These are phyloP conservation scores for Oreonectes daqikongensis DNA, from an alignment of 2,797 vertebrate genomes.

Conservation along the genomic window DNA sequence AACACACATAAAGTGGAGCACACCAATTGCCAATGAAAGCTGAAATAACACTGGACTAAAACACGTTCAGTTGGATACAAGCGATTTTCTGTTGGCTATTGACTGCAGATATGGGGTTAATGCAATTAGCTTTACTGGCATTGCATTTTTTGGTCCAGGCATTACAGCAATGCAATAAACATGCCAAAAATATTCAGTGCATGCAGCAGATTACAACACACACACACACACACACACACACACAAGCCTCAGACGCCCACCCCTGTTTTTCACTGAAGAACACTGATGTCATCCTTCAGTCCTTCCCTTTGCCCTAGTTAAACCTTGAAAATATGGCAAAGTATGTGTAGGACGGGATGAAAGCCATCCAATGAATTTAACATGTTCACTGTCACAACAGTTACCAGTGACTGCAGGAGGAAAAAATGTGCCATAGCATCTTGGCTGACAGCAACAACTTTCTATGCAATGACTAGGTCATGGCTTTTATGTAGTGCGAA, in stretches of 20 bases:
- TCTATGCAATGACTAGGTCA: not conserved
- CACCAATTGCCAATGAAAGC: not conserved
- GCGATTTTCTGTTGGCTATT: not conserved
- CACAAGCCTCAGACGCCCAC: constrained; percentile 14
- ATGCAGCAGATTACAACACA: constrained; percentile 45
- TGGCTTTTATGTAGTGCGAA: too few relatives aligned
- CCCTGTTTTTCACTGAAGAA: constrained; percentile 35
- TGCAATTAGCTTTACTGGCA: not conserved
- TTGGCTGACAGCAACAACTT: not conserved
- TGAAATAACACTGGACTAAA: constrained; percentile 12
- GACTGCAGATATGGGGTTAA: not conserved
- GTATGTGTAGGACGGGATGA: constrained; percentile 12
- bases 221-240: constrained; percentile 17
- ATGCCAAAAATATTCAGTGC: constrained; percentile 42
- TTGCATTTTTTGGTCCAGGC: not conserved
- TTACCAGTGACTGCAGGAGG: not conserved
- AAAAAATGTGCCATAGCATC: not conserved
- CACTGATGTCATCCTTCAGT: constrained; percentile 57
- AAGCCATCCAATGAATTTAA: not conserved
- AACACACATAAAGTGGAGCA: constrained; percentile 41
- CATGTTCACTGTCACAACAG: not conserved
- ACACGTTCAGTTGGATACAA: not conserved
- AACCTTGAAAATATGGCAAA: constrained; percentile 41
- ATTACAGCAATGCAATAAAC: constrained; percentile 27
- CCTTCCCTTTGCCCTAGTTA: constrained; percentile 47